Evolutionary conservation across 37 sponge, comb jelly and placozoan genomes (phyloP).

Genomic region (Axinella damicornis): DNA sequence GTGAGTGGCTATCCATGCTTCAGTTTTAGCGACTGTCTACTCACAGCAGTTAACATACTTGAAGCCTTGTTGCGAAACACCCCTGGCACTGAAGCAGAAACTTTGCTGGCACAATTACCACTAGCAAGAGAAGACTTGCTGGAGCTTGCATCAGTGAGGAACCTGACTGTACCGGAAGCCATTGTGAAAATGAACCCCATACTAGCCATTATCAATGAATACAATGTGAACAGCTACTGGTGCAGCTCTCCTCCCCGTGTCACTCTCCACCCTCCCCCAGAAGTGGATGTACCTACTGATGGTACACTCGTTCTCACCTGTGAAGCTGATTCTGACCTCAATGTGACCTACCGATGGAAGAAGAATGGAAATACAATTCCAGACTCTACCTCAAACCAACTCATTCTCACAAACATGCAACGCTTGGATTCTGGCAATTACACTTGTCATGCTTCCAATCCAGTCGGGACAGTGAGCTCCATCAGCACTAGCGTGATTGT

Average conservation of each 20-base stretch:
- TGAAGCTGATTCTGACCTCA: not conserved
- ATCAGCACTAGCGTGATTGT: slow-evolving; percentile 9
- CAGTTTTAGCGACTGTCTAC: slow-evolving; percentile 40
- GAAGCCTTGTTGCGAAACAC: not conserved
- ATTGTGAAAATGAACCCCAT: not conserved
- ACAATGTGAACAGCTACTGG: slow-evolving; percentile 11
- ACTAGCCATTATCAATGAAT: not conserved
- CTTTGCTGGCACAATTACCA: not conserved
- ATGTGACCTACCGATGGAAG: slow-evolving; percentile 15
- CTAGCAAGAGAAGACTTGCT: not conserved
- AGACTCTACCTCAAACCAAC: not conserved
- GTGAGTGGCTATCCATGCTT: slow-evolving; percentile 12
- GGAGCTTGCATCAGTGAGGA: not conserved
- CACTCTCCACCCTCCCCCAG: not conserved
- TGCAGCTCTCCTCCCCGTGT: slow-evolving; percentile 32
- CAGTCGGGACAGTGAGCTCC: slow-evolving; percentile 16
- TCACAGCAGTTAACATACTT: not conserved
- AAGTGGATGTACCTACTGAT: not conserved
- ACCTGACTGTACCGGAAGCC: not conserved
- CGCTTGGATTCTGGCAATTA: slow-evolving; percentile 21
- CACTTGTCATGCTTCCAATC: too few relatives aligned
- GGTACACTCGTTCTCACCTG: slow-evolving; percentile 1
- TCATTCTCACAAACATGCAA: not conserved
- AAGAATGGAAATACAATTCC: slow-evolving; percentile 28
- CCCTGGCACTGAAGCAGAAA: too few relatives aligned